Percentiles rank a stretch among this genome's conserved stretches.
Evolutionary conservation across 2,888 invertebrate species (phyloP).

Genomic region (Mystacides longicornis): DNA sequence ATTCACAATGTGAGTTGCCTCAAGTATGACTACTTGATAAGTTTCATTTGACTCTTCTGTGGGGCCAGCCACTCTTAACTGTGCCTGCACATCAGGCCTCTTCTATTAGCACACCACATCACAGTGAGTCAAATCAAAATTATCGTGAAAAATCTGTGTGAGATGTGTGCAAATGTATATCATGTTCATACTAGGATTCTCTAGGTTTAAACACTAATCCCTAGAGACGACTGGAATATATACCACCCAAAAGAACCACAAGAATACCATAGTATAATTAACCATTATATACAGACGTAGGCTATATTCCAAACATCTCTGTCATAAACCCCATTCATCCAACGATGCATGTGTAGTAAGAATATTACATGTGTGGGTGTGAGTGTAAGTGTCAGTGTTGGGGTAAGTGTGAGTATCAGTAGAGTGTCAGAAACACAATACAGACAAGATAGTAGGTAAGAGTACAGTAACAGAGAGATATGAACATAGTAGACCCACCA

Average conservation of each 20-base stretch:
- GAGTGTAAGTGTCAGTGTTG: background rate
- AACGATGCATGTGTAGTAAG: background rate
- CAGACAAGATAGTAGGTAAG: constrained; percentile 6
- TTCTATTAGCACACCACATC: no score
- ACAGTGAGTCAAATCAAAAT: background rate
- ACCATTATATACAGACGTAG: no score
- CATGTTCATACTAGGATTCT: background rate
- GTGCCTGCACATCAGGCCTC: no score
- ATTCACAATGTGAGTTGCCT: constrained; percentile 26
- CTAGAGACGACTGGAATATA: background rate
- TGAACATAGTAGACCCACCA: constrained; percentile 44
- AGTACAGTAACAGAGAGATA: background rate
- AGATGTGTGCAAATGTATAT: background rate
- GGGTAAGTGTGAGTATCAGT: constrained; percentile 10
- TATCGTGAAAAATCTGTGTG: background rate
- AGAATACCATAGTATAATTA: no score
- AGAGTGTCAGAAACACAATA: constrained; percentile 4
- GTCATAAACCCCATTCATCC: background rate
- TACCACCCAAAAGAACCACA: background rate
- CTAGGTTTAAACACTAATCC: background rate
- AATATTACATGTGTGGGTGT: background rate
- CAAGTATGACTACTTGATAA: constrained; percentile 13
- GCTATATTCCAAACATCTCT: background rate
- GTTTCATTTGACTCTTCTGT: constrained; percentile 14
- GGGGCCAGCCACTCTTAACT: background rate